Evolutionary conservation across 2,888 invertebrate species (phyloP), one percentile per base, ranked within the genome.

Genomic region (Phengaris alcon): DNA sequence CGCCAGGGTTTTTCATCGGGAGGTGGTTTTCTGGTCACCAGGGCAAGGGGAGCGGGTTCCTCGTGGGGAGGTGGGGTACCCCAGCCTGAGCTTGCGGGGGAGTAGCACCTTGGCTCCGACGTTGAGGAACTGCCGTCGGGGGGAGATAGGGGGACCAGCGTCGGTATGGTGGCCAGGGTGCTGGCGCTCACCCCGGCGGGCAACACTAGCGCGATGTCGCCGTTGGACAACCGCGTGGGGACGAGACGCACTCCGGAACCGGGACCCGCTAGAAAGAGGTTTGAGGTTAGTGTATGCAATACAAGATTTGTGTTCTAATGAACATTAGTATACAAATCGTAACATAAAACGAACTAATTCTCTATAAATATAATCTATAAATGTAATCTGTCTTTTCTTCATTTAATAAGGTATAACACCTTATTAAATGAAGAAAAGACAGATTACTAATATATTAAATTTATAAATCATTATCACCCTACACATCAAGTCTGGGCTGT

Each of bases 161-260:
- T 95, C 0, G 97, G 96, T 59, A 96, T 88, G 0, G 95, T 94
- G 0, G 94, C 88, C 73, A 94, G 86, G 7, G 91, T 91, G 77
- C 87, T 90, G 69, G 91, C 87, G 57, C 94, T 94, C 44, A 95
- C 91, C 44, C 95, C 95, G 6, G 96, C 95, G 0, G 97, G 97
- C 76, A 97, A 85, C 0, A 97, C 96, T 22, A 97, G 90, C 0
- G 97, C 97, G 79, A 97, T 96, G 87, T 97, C 97, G 0, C 97
- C 97, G 84, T 97, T 97, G 46, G 97, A 95, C 22, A 97, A 86
- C 79, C 97, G 94, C 12, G 97, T 97, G 44, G 97, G 97, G 13
- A 97, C 96, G 74, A 97, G 90, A 78, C 97, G 97, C 3, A 97
- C 95, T 0, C 96, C 96, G 7, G 95, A 94, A 1, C 95, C 95